These are phyloP conservation scores for Aromia moschata DNA, from an alignment of 2,888 invertebrate genomes.

Conservation along the genomic window DNA sequence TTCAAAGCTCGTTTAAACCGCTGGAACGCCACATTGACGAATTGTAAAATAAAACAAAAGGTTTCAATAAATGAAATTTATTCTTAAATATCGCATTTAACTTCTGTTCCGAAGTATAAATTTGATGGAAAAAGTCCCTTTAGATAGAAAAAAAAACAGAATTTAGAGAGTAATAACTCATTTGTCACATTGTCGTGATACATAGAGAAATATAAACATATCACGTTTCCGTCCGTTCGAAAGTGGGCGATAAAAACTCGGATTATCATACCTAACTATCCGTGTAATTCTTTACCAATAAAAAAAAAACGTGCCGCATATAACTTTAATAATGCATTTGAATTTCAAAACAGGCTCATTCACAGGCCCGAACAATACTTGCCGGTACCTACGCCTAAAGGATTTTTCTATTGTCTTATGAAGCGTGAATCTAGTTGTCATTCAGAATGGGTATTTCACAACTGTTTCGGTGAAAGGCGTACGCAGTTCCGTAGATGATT, in stretches of 20 bases:
- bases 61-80: too few species aligned
- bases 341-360: constrained; percentile 22
- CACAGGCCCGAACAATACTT: constrained; percentile 15
- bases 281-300: constrained; percentile 1
- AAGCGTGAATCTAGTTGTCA: constrained; percentile 10
- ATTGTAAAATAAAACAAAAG: too few species aligned
- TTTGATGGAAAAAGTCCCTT: too few species aligned
- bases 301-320: constrained; percentile 8
- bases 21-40: too few species aligned
- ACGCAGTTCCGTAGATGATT: not conserved
- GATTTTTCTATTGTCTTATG: constrained; percentile 19
- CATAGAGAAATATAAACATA: too few species aligned
- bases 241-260: not conserved
- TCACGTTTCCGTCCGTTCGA: too few species aligned
- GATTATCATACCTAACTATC: constrained; percentile 5
- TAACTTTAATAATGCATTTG: constrained; percentile 11
- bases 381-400: constrained; percentile 14
- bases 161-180: too few species aligned
- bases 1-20: too few species aligned
- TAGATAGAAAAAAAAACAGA: too few species aligned
- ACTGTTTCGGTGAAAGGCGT: constrained; percentile 13
- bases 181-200: too few species aligned
- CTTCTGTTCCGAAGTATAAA: too few species aligned
- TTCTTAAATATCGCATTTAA: too few species aligned
- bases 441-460: constrained; percentile 17